A percentile compares a stretch with the other conserved stretches of the same genome.
phyloP scores from a whole-genome alignment of 2,797 vertebrate genomes.

The Prionace glauca region DNA sequence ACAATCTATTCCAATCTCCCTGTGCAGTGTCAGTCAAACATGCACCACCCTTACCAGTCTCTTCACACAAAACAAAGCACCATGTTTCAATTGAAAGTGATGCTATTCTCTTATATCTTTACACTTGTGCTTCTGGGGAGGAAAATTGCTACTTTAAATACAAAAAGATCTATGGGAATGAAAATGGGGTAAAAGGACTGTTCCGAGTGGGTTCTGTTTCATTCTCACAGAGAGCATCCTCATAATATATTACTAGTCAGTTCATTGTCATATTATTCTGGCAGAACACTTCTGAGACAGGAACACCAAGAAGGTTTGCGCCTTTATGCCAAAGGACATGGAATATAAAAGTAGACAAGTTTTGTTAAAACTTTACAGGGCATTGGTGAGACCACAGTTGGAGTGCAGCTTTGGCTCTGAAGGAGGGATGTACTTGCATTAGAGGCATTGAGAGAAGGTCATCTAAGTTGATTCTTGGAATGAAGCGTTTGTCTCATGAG shows the following conservation, averaged over 20 bases:
- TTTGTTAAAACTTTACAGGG: too few species aligned
- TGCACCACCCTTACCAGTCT: not conserved
- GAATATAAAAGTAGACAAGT: too few species aligned
- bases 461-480: too few species aligned
- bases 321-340: too few species aligned
- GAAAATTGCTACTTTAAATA: not conserved
- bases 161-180: not conserved
- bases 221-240: not conserved
- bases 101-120: not conserved
- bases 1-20: not conserved
- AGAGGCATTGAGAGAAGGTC: too few species aligned
- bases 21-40: not conserved
- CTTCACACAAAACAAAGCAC: not conserved
- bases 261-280: not conserved
- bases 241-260: not conserved
- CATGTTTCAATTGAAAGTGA: not conserved
- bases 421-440: too few species aligned
- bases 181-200: not conserved
- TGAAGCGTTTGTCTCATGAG: too few species aligned
- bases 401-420: too few species aligned
- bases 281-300: not conserved
- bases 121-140: not conserved
- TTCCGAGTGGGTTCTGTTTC: not conserved
- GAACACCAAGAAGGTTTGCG: not conserved
- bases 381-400: too few species aligned